Evolutionary conservation across 2,113 vertebrate genomes (phyloP).

Genomic region (Poeciliopsis retropinna): DNA sequence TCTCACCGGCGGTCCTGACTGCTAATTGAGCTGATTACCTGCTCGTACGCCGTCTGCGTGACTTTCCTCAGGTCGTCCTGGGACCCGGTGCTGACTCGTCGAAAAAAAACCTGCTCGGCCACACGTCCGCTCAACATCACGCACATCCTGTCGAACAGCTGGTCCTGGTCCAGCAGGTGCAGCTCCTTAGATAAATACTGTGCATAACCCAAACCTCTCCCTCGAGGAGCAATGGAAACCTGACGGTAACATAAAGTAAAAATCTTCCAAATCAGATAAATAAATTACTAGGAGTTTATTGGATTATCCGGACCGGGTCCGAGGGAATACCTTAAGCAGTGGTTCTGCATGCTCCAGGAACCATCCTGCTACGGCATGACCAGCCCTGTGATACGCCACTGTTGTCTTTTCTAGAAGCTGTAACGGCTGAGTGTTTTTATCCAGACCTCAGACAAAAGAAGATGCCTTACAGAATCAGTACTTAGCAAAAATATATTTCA

Average conservation of each 20-base stretch:
- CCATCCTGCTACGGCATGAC: slow-evolving; percentile 93
- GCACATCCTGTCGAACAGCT: slow-evolving; percentile 96
- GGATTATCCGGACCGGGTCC: not conserved
- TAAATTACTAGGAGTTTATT: not conserved
- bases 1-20: not conserved
- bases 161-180: slow-evolving; percentile 92
- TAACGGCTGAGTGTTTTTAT: slow-evolving; percentile 93
- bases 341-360: slow-evolving; percentile 96
- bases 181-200: slow-evolving; percentile 95
- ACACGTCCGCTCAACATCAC: slow-evolving; percentile 95
- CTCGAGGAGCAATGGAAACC: slow-evolving; percentile 97
- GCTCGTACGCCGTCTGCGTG: slow-evolving; percentile 95
- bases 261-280: not conserved
- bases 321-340: slow-evolving; percentile 87
- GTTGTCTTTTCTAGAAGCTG: slow-evolving; percentile 94
- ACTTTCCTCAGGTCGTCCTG: slow-evolving; percentile 95
- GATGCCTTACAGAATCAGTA: not conserved
- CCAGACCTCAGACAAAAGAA: slow-evolving; percentile 81
- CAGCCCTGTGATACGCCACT: slow-evolving; percentile 93
- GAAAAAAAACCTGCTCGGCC: slow-evolving; percentile 94
- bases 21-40: slow-evolving; percentile 74
- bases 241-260: slow-evolving; percentile 45
- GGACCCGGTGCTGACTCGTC: slow-evolving; percentile 90
- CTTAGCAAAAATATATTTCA: not conserved
- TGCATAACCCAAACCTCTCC: slow-evolving; percentile 92